phyloP scores from a whole-genome alignment of 2,797 vertebrate species.

The Gymnoscopelus braueri region DNA sequence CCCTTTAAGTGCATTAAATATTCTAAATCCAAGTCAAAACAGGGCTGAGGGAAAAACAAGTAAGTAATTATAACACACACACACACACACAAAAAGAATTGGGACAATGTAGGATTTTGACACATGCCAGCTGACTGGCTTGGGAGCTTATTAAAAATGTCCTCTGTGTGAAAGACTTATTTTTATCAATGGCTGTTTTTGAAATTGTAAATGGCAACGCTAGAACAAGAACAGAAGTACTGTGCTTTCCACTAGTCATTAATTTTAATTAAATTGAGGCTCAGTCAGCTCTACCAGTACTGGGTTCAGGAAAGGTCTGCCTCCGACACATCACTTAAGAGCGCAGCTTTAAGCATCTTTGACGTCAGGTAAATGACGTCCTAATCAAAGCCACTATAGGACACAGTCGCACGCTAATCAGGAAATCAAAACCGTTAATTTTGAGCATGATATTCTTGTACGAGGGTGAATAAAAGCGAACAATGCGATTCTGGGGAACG shows the following conservation, averaged over 20 bases:
- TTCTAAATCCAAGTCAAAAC: constrained; percentile 47
- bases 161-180: constrained; percentile 47
- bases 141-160: constrained; percentile 42
- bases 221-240: constrained; percentile 36
- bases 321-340: constrained; percentile 20
- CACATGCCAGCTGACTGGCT: constrained; percentile 31
- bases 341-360: constrained; percentile 10
- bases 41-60: constrained; percentile 24
- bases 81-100: constrained; percentile 45
- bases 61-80: constrained; percentile 47
- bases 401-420: too few species aligned
- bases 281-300: too few species aligned
- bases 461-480: constrained; percentile 8
- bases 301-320: constrained; percentile 24
- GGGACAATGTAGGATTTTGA: constrained; percentile 52
- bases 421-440: not conserved
- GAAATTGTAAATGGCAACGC: constrained; percentile 23
- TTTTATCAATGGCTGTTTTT: constrained; percentile 44
- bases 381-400: constrained; percentile 1
- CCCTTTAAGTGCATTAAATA: constrained; percentile 14
- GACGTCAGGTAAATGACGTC: constrained; percentile 18
- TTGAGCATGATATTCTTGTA: too few species aligned
- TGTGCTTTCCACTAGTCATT: too few species aligned
- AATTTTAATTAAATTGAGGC: too few species aligned
- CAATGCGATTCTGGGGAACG: not conserved